These are phyloP conservation scores for Agrenia bidenticulata DNA, from an alignment of 2,888 invertebrate genomes.

Conservation along the genomic window DNA sequence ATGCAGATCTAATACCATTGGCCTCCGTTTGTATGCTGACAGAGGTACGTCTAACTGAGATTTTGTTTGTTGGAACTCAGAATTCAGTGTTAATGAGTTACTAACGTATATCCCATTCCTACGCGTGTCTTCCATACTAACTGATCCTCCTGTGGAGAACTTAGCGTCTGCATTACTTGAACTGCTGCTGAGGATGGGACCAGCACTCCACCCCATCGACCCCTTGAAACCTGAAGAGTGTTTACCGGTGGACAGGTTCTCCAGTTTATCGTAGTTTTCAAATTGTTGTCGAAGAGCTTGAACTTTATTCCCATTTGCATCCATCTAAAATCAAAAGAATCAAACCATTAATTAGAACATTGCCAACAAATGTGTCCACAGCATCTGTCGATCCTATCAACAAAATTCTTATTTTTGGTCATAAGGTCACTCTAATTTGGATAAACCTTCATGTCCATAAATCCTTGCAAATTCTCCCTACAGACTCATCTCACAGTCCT, in stretches of 20 bases:
- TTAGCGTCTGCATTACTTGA: background rate
- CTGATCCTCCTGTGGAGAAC: slow-evolving; percentile 1
- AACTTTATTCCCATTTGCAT: slow-evolving; percentile 50
- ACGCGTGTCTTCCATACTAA: slow-evolving; percentile 26
- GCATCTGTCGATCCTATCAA: too few relatives aligned
- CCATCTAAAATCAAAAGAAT: slow-evolving; percentile 45
- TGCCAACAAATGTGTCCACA: too few relatives aligned
- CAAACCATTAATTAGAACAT: too few relatives aligned
- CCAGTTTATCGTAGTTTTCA: slow-evolving; percentile 42
- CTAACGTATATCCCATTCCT: slow-evolving; percentile 50
- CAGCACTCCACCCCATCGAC: background rate
- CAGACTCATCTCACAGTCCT: too few relatives aligned
- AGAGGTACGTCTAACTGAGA: background rate
- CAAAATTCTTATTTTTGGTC: too few relatives aligned
- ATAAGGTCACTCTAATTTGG: too few relatives aligned
- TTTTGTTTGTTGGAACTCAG: background rate
- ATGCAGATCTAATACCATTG: slow-evolving; percentile 16
- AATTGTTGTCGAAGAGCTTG: slow-evolving; percentile 51
- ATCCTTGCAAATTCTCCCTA: too few relatives aligned
- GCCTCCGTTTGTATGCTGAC: background rate
- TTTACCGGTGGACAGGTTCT: slow-evolving; percentile 1
- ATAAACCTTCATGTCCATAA: too few relatives aligned
- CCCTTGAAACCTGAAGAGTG: background rate
- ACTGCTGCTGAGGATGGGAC: background rate
- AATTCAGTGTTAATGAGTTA: slow-evolving; percentile 38